Evolutionary conservation across 2,797 vertebrate species (phyloP), one percentile per base, ranked within the genome.

Genomic region (Parauchenoglanis punctatus): DNA sequence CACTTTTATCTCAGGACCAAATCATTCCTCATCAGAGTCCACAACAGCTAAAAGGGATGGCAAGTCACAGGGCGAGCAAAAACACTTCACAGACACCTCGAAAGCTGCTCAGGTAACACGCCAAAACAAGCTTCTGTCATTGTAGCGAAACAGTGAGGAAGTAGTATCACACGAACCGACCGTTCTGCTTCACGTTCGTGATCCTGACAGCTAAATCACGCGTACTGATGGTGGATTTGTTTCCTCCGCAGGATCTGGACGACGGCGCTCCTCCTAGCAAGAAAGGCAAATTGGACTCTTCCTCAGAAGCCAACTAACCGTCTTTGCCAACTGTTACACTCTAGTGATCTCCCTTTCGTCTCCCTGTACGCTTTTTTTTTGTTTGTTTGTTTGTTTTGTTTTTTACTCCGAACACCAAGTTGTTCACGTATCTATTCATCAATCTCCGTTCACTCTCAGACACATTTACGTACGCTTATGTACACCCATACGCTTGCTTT

Each of bases 21-120:
- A 89, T 72, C 89, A 91, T 68, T 86, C 76, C 67, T 86, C 78
- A n/a, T 86, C 72, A 77, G 89, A 91, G 54, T 89, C 90, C 20
- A 84, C 87, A 85, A 86, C 84, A 78, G 70, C 96, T 92, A 97
- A 97, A 93, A 94, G 92, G 76, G 97, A 97, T 87, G 93, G 95
- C 89, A 96, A 96, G 90, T 94, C 94, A n/a, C 95, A 95, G 83
- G 96, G 94, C 80, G 97, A 97, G 86, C 94, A 94, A 2, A 96
- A 96, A 84, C 90, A 94, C 85, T 92, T 94, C 85, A 92, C 94
- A 89, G 97, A 97, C 90, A 89, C 94, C 70, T 93, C 96, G 81
- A 95, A 96, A 94, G 92, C 94, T 91, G 94, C 96, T 96, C 96
- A 97, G 97, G 97, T 97, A 96, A 44, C 6, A 54, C 11, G 25